phyloP scores from a whole-genome alignment of 2,113 vertebrate species.

The Mormyrus iriodes region DNA sequence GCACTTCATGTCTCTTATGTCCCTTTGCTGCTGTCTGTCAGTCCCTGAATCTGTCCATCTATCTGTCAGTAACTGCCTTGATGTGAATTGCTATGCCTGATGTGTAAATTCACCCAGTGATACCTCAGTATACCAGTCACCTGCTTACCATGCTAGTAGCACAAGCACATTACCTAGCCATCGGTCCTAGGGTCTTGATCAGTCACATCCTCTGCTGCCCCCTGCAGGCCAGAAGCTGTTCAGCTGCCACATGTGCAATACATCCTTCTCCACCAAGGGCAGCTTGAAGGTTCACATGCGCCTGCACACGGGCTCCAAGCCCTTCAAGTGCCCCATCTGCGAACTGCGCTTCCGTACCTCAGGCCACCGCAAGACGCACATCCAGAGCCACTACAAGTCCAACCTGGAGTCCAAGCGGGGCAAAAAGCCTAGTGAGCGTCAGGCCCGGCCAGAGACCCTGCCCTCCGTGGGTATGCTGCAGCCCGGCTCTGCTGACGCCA shows the following conservation, averaged over 20 bases:
- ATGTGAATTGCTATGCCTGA: neutral
- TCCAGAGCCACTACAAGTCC: constrained; percentile 83
- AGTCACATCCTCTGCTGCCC: neutral
- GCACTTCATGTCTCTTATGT: neutral
- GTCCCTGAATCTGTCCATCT: neutral
- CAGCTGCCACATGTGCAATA: constrained; percentile 93
- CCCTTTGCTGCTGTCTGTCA: neutral
- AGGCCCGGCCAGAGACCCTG: constrained; percentile 63
- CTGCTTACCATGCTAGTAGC: neutral
- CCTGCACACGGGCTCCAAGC: constrained; percentile 92
- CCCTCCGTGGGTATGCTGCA: constrained; percentile 71
- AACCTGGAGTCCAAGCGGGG: constrained; percentile 66
- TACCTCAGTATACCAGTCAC: neutral
- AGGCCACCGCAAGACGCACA: constrained; percentile 93
- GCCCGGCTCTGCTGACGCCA: constrained; percentile 24
- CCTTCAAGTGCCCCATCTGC: constrained; percentile 95
- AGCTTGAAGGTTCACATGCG: constrained; percentile 99
- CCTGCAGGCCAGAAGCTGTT: constrained; percentile 91
- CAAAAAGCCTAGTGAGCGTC: constrained; percentile 56
- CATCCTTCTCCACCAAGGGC: constrained; percentile 95
- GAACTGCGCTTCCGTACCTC: constrained; percentile 94
- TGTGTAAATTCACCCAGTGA: neutral
- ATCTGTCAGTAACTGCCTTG: neutral
- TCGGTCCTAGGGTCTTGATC: neutral
- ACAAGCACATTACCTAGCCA: neutral